Evolutionary conservation across 2,797 vertebrate species (phyloP).

Genomic region (Diceros bicornis): DNA sequence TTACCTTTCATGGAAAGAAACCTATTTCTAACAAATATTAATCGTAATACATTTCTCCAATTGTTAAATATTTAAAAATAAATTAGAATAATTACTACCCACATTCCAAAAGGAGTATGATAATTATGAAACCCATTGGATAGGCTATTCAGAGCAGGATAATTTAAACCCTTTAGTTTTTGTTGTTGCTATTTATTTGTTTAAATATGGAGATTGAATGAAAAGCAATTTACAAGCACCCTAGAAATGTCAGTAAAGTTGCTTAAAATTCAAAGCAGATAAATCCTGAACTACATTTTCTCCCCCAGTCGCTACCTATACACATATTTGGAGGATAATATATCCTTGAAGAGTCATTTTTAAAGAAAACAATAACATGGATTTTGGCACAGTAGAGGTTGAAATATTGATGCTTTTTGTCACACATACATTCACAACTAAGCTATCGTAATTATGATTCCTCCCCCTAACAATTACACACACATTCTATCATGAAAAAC

Average conservation of each 20-base stretch:
- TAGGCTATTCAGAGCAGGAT: not conserved
- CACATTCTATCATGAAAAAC: conserved; percentile 3
- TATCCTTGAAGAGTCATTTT: not conserved
- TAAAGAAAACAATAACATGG: not conserved
- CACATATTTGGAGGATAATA: not conserved
- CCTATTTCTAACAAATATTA: not conserved
- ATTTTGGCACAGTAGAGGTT: not conserved
- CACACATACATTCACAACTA: not conserved
- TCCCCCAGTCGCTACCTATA: not conserved
- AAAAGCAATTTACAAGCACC: not conserved
- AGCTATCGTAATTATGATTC: not conserved
- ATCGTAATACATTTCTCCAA: not conserved
- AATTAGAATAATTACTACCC: not conserved
- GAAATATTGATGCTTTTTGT: not conserved
- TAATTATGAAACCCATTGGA: not conserved
- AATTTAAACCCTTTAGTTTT: not conserved
- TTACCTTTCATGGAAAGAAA: not conserved
- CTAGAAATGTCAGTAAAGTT: not conserved
- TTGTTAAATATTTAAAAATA: not conserved
- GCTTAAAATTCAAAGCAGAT: not conserved
- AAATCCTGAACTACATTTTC: not conserved
- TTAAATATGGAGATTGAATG: not conserved
- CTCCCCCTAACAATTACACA: not conserved
- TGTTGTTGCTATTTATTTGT: not conserved
- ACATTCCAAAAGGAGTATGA: not conserved